Conservation (phyloP, 2,888 invertebrate species). For the Brachylomia viminalis region DNA sequence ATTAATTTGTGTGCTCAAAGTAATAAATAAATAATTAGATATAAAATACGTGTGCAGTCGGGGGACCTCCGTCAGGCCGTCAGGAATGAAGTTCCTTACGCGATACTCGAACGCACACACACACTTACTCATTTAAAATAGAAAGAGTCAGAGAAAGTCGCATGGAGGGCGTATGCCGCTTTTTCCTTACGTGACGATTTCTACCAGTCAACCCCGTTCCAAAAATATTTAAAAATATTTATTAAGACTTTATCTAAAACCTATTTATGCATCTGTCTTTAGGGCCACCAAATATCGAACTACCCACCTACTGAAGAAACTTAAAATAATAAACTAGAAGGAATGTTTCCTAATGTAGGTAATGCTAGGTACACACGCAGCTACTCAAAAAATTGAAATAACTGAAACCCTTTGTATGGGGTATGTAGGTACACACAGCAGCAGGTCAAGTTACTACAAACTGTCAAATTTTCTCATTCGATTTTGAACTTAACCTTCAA, state of each 20-base stretch:
- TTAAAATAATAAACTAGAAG: neutral
- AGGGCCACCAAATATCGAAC: neutral
- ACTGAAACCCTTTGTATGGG: too few species aligned
- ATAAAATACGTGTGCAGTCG: too few species aligned
- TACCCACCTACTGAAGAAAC: neutral
- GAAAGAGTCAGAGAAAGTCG: neutral
- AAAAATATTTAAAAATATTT: neutral
- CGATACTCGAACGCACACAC: neutral
- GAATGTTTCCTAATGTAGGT: neutral
- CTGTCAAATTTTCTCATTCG: too few species aligned
- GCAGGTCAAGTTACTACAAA: too few species aligned
- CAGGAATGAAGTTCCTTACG: too few species aligned
- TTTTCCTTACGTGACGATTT: neutral
- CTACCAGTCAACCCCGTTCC: neutral
- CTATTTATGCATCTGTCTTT: neutral
- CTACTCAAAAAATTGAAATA: too few species aligned
- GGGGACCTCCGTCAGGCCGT: too few species aligned
- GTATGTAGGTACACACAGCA: too few species aligned
- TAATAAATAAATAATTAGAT: too few species aligned
- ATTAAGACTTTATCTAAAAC: neutral
- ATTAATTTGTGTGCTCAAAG: neutral
- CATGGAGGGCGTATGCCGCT: neutral
- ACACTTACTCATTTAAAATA: neutral
- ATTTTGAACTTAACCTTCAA: too few species aligned
- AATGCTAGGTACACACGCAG: neutral